Evolutionary conservation across 1,140 invertebrate genomes (phyloP), one percentile per base, ranked within the genome.

Genomic region (Drosophila bocki): DNA sequence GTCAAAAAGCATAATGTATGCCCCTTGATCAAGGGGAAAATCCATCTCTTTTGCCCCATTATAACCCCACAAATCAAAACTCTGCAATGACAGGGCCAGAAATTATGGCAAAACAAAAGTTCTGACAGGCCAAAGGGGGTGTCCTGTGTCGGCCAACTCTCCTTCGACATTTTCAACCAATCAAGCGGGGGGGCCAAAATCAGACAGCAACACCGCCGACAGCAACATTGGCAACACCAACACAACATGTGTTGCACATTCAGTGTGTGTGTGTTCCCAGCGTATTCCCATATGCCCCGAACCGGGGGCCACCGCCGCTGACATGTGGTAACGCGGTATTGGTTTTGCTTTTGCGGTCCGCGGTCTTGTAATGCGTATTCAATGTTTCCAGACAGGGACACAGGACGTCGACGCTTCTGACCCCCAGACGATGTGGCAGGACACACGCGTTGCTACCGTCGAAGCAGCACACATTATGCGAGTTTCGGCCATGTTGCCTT

Each of bases 191-290:
- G 50, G 50, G 74, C 80, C 61, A 87, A 78, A 78, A 84, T 79
- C 83, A 78, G 79, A 87, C 83, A 79, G 67, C 67, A 65, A 82
- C 62, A 51, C 45, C 50, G 64, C 48, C 61, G 65, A 35, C 67
- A 69, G 12, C 75, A 48, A 41, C 63, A 42, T 13, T 48, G 47
- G 12, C 56, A 59, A 50, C 65, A 75, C 26, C 58, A 63, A 80
- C 85, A 88, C 85, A 88, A 81, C 85, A 88, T 90, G 84, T 88
- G 84, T 90, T 88, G 83, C 84, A 88, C 83, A 87, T 87, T 84
- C 80, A 54, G 58, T 50, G 65, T 69, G 39, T 56, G 39, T 22
- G 22, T 50, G 33, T 37, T 39, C 35, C 15, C 13, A 35, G 41
- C 71, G 80, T 88, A 87, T 87, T 87, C 84, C 84, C 84, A 87